Evolutionary conservation across 2,888 invertebrate species (phyloP), one percentile per base, ranked within the genome.

Genomic region (Heliconius erato): DNA sequence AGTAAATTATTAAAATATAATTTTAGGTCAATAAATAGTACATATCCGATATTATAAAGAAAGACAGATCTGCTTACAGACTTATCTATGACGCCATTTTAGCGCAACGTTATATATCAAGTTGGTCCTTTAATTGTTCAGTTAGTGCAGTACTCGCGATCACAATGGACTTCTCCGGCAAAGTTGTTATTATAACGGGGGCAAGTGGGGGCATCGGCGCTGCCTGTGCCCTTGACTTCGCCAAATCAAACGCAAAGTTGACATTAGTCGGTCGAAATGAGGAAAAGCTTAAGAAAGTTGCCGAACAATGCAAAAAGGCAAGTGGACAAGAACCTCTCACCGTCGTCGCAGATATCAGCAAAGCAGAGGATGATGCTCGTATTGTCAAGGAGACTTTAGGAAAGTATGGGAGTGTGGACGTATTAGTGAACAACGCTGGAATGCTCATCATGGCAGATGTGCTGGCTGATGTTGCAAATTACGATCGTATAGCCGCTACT

Each of bases 131-230:
- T 82, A 71, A 81, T 76, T 72, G 81, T 83, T 83, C 86, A 89
- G 88, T 89, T 59, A 82, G 67, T 78, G 79, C 72, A 68, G 72
- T 84, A 79, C 84, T 80, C 85, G 87, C 90, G 89, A 89, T 89
- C 85, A 88, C 85, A 84, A 95, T 95, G 95, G 89, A 91, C 87
- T 94, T 94, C 88, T 87, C 86, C 28, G 87, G 91, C 77, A 94
- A 94, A 92, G 94, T 95, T 63, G 92, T 94, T 40, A 84, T 95
- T 74, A 89, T 95, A 77, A 95, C 95, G 4, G 95, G 95, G 6
- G 94, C 94, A 16, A 94, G 94, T 85, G 91, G 94, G 3, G 95
- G 95, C 3, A 94, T 95, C 71, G 95, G 95, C 28, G 92, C 94
- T 6, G 89, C 91, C 19, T 92, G 92, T 82, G 93, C 95, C 1